Conservation (phyloP, 2,113 vertebrate genomes). For the Machaerirhynchus nigripectus region DNA sequence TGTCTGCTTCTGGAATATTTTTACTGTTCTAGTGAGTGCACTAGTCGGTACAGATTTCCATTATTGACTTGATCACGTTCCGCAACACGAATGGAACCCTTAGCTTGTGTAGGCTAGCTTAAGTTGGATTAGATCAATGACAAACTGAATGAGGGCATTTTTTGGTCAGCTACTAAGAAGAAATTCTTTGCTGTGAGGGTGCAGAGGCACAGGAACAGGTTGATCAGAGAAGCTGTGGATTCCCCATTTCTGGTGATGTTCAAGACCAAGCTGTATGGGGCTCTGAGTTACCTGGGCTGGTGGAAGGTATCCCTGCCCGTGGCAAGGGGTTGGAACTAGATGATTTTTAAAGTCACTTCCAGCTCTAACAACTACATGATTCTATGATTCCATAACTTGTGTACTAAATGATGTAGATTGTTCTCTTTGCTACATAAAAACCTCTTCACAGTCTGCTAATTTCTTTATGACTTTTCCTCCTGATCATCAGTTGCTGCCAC, state of each 20-base stretch:
- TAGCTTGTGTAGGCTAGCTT: neutral
- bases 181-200: neutral
- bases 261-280: neutral
- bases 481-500: neutral
- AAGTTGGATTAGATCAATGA: neutral
- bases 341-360: neutral
- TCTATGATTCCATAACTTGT: neutral
- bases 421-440: neutral
- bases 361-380: neutral
- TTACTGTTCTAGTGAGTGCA: neutral
- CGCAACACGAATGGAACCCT: rapidly evolving
- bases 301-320: neutral
- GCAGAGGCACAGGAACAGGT: neutral
- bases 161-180: neutral
- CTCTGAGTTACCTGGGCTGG: neutral
- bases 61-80: neutral
- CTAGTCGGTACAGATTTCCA: neutral
- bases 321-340: neutral
- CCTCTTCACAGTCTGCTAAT: neutral
- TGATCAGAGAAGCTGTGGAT: neutral
- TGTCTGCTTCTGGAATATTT: neutral
- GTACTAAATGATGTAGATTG: neutral
- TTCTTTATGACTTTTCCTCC: neutral
- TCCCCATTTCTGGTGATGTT: neutral
- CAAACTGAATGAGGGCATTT: neutral